A percentile compares a stretch with the other conserved stretches of the same genome.
phyloP scores from a whole-genome alignment of 2,888 invertebrate genomes.

The Cynaeus angustus region DNA sequence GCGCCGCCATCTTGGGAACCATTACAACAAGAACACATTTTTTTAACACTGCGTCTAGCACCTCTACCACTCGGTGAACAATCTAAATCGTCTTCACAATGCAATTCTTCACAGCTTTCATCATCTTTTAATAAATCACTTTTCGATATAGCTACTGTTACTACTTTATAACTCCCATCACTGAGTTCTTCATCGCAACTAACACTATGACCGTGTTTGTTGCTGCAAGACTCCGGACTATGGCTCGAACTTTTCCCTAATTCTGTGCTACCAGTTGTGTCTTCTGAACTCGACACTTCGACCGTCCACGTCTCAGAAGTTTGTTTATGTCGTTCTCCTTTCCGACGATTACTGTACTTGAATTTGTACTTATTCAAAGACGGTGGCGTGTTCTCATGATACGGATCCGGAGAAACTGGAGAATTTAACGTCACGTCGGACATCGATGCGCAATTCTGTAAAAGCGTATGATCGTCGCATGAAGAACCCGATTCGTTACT shows the following conservation, averaged over 20 bases:
- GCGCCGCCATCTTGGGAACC: conserved; percentile 62
- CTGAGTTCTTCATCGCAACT: conserved; percentile 61
- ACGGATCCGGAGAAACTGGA: conserved; percentile 68
- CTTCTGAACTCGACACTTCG: conserved; percentile 68
- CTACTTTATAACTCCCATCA: conserved; percentile 63
- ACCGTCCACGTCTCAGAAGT: conserved; percentile 42
- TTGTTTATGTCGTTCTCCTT: conserved; percentile 62
- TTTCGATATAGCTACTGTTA: conserved; percentile 66
- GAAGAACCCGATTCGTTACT: conserved; percentile 64
- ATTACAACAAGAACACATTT: conserved; percentile 69
- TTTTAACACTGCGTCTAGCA: conserved; percentile 67
- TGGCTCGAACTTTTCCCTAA: conserved; percentile 58
- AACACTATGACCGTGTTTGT: conserved; percentile 56
- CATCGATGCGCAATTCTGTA: conserved; percentile 69
- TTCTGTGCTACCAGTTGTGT: conserved; percentile 66
- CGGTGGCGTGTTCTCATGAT: conserved; percentile 62
- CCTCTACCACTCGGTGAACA: conserved; percentile 66
- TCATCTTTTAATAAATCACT: conserved; percentile 61
- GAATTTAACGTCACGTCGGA: conserved; percentile 70
- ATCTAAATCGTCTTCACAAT: conserved; percentile 63
- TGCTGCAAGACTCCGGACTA: conserved; percentile 60
- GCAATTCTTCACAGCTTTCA: conserved; percentile 63
- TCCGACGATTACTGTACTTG: conserved; percentile 70
- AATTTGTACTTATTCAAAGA: conserved; percentile 69
- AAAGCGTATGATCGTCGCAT: conserved; percentile 68